Conservation (phyloP, 2,797 vertebrate genomes). For the Loriculus beryllinus region DNA sequence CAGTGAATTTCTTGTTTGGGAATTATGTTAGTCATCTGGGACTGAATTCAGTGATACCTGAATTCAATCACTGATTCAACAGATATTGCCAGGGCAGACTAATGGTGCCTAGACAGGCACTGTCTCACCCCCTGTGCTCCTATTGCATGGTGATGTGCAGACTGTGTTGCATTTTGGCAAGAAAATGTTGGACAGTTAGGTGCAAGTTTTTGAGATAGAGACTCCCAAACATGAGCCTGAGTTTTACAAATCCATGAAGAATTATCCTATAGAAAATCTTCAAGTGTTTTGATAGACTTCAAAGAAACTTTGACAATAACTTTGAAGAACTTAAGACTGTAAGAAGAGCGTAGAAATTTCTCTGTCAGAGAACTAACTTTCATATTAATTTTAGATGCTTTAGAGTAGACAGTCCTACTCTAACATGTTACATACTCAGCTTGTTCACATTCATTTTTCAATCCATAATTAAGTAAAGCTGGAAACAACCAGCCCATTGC, state of each 20-base stretch:
- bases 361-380: background rate
- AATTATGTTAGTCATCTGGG: background rate
- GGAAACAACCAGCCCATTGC: rapidly evolving
- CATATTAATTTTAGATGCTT: background rate
- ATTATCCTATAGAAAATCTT: background rate
- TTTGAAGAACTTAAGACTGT: background rate
- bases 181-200: background rate
- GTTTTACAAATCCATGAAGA: background rate
- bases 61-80: background rate
- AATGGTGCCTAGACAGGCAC: background rate
- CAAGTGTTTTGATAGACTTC: background rate
- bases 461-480: background rate
- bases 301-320: background rate
- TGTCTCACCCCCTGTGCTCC: background rate
- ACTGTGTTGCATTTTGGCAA: background rate
- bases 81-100: background rate
- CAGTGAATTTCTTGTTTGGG: background rate
- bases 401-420: background rate
- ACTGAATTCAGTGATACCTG: background rate
- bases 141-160: background rate
- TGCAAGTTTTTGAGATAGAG: background rate
- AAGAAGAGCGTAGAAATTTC: background rate
- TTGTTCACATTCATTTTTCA: background rate
- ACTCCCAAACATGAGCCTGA: background rate
- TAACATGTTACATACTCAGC: background rate